phyloP scores from a whole-genome alignment of 2,113 vertebrate species.

The Gnathonemus echidnorhynchus region DNA sequence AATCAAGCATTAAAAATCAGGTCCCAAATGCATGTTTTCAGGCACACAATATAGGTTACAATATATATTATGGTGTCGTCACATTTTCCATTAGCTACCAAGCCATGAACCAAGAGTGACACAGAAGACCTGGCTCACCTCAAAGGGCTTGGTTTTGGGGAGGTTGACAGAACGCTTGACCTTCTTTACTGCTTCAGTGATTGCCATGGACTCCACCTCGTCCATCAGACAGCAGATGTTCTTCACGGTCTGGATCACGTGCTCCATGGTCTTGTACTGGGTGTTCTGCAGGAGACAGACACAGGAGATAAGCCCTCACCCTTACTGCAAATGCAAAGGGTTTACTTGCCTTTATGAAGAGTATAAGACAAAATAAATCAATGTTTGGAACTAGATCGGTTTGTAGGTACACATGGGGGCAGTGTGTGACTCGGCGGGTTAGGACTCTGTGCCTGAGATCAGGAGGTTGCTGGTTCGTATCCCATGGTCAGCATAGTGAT shows the following conservation, averaged over 20 bases:
- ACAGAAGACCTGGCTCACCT: conserved; percentile 57
- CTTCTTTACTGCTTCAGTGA: conserved; percentile 78
- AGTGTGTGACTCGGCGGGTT: not conserved
- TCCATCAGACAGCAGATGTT: conserved; percentile 83
- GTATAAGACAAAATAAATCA: not conserved
- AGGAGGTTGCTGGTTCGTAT: not conserved
- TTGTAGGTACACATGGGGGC: not conserved
- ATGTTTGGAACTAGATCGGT: not conserved
- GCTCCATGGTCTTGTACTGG: conserved; percentile 78
- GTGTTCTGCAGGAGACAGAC: conserved; percentile 51
- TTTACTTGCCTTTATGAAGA: not conserved
- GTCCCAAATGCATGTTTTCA: not conserved
- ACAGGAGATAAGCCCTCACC: not conserved
- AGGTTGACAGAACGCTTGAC: conserved; percentile 81
- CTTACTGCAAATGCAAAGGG: not conserved
- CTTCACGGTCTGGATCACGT: conserved; percentile 80
- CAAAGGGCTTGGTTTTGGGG: conserved; percentile 67
- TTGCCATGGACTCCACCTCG: conserved; percentile 78
- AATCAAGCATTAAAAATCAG: not conserved
- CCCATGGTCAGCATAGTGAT: not conserved
- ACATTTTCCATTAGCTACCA: not conserved
- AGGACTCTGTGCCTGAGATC: not conserved
- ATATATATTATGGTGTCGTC: not conserved
- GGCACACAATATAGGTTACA: not conserved
- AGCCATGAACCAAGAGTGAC: not conserved